Conservation (phyloP, 2,797 vertebrate species). For the Buceros bicornis region DNA sequence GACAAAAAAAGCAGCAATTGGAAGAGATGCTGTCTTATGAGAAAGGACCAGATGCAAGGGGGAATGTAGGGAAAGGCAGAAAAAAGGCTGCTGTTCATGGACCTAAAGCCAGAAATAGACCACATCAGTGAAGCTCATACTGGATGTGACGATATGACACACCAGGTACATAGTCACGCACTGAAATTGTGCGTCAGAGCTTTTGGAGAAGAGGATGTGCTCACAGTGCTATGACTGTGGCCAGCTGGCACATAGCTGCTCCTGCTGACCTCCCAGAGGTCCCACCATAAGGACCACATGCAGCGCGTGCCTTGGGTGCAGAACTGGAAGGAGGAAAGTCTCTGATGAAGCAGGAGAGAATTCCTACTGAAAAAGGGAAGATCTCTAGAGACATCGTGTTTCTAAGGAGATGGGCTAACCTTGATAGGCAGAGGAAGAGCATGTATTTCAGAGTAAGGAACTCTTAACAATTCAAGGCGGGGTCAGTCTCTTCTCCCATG, state of each 20-base stretch:
- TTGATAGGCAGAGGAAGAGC: neutral
- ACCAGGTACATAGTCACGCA: neutral
- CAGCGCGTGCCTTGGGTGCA: neutral
- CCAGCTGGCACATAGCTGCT: neutral
- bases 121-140: neutral
- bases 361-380: neutral
- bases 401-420: neutral
- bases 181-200: fast-evolving
- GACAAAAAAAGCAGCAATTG: neutral
- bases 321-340: neutral
- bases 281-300: neutral
- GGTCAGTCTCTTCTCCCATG: too few species aligned
- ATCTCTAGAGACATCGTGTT: neutral
- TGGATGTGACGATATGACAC: neutral
- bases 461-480: neutral
- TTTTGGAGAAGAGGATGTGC: neutral
- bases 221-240: neutral
- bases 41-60: neutral
- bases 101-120: neutral
- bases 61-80: neutral
- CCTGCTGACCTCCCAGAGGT: neutral
- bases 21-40: neutral
- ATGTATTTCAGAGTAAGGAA: neutral
- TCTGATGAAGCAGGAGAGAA: neutral
- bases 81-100: neutral